Conservation (phyloP, 2,797 vertebrate species). For the Chrysolophus pictus region DNA sequence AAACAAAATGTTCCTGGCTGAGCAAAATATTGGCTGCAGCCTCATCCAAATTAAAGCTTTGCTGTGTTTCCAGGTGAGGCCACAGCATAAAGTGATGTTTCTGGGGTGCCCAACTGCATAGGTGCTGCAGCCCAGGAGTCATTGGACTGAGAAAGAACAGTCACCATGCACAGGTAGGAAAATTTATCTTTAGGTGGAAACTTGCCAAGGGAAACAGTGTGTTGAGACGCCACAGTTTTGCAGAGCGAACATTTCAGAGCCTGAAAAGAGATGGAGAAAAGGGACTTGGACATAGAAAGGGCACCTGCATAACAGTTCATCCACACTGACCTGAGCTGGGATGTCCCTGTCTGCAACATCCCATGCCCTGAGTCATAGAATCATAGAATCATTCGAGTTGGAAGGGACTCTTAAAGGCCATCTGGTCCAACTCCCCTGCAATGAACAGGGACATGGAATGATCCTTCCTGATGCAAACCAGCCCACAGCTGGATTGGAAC, state of each 20-base stretch:
- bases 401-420: no score
- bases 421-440: no score
- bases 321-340: not conserved
- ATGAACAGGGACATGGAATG: no score
- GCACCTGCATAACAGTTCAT: not conserved
- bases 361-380: not conserved
- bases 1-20: not conserved
- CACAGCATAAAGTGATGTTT: rapidly evolving
- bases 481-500: not conserved
- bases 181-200: not conserved
- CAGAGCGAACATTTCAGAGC: not conserved
- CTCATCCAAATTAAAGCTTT: rapidly evolving
- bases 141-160: rapidly evolving
- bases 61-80: not conserved
- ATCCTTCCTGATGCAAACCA: not conserved
- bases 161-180: not conserved
- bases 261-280: not conserved
- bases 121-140: not conserved
- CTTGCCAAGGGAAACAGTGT: not conserved
- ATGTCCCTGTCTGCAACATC: not conserved
- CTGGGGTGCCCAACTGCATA: rapidly evolving
- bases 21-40: not conserved
- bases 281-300: not conserved
- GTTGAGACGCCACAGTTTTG: rapidly evolving
- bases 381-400: no score